These are phyloP conservation scores for Alcedo quadribrachys DNA, from an alignment of 2,797 vertebrate genomes.

Conservation along the genomic window DNA sequence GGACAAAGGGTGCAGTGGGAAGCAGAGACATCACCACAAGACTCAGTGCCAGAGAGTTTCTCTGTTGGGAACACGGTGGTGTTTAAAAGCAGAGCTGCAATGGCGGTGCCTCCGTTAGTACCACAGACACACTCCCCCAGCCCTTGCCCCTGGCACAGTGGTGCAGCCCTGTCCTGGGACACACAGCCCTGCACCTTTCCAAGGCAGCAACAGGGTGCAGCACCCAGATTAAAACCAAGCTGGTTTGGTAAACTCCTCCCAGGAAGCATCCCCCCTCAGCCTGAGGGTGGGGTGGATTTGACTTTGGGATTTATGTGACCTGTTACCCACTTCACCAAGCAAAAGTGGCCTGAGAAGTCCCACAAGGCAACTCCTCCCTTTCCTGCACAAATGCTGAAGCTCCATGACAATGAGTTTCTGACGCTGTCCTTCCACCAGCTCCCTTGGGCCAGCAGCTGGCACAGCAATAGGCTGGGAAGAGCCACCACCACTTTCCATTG, in stretches of 20 bases:
- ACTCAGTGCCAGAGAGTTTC: too few species aligned
- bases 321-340: conserved; percentile 7
- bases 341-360: not conserved
- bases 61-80: too few species aligned
- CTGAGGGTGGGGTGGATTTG: not conserved
- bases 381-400: not conserved
- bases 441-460: not conserved
- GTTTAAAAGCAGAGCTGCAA: not conserved
- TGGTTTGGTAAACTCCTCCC: not conserved
- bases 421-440: not conserved
- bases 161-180: not conserved
- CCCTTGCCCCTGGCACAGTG: fast-evolving
- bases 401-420: not conserved
- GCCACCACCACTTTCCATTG: not conserved
- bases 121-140: fast-evolving
- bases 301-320: not conserved
- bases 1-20: not conserved
- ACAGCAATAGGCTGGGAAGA: not conserved
- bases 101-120: not conserved
- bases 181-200: not conserved
- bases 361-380: not conserved
- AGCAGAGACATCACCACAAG: not conserved
- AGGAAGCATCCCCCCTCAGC: not conserved
- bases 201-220: not conserved
- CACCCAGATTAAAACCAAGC: not conserved